Conservation (phyloP, 2,888 invertebrate genomes). For the Biston betularia region DNA sequence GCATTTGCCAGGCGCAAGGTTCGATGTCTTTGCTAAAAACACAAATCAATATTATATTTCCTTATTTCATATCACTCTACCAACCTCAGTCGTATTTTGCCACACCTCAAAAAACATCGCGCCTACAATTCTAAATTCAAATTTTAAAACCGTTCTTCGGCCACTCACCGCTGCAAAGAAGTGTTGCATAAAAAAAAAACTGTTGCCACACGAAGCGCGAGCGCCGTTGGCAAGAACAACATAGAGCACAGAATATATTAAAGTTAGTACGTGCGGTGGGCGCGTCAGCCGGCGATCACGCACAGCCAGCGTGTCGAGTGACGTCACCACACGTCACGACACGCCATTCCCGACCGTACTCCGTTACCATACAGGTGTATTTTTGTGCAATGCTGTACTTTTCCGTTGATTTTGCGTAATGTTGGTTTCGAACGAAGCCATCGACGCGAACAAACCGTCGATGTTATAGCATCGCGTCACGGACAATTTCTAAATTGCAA, state of each 20-base stretch:
- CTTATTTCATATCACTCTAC: too few species aligned
- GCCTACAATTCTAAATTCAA: conserved; percentile 34
- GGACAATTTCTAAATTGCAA: conserved; percentile 20
- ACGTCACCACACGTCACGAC: conserved; percentile 75
- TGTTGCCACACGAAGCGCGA: conserved; percentile 41
- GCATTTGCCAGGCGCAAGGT: too few species aligned
- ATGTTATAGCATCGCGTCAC: conserved; percentile 14
- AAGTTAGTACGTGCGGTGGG: conserved; percentile 56
- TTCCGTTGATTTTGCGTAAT: conserved; percentile 71
- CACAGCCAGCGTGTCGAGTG: conserved; percentile 64
- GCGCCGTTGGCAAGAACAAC: conserved; percentile 36
- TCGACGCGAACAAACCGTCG: conserved; percentile 9
- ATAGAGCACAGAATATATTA: conserved; percentile 29
- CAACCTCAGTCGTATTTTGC: not conserved
- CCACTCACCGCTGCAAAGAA: conserved; percentile 43
- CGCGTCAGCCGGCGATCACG: conserved; percentile 70
- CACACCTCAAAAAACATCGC: conserved; percentile 23
- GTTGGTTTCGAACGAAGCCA: conserved; percentile 30
- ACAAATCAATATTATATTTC: too few species aligned
- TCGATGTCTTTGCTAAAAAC: too few species aligned
- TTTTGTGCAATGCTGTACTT: conserved; percentile 54
- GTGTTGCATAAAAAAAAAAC: conserved; percentile 46
- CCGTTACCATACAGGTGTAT: conserved; percentile 57
- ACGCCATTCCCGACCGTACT: conserved; percentile 41
- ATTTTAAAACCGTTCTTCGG: conserved; percentile 31